phyloP scores from a whole-genome alignment of 2,797 vertebrate genomes.

The Pseudopleuronectes americanus region DNA sequence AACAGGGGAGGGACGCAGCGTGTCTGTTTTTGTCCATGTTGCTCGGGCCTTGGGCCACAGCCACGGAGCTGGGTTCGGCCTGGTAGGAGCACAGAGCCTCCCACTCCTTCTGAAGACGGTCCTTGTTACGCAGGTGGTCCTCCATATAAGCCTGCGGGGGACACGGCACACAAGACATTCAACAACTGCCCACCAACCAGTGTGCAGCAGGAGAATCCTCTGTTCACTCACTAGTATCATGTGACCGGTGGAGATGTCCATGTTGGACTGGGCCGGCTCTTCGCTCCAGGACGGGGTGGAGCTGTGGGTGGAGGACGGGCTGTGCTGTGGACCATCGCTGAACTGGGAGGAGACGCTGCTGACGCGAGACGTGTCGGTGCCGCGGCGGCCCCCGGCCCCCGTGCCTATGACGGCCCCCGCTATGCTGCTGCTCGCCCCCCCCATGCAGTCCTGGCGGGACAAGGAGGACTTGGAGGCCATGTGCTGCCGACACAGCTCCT shows the following conservation, averaged over 20 bases:
- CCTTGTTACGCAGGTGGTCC: constrained; percentile 95
- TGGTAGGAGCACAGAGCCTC: constrained; percentile 96
- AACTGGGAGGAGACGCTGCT: constrained; percentile 99
- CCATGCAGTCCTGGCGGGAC: constrained; percentile 83
- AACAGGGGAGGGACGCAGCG: constrained; percentile 91
- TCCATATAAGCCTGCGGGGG: constrained; percentile 94
- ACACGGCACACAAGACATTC: not conserved
- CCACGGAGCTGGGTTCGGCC: constrained; percentile 91
- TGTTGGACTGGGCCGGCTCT: constrained; percentile 97
- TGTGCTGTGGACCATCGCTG: constrained; percentile 94
- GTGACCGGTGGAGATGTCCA: constrained; percentile 99
- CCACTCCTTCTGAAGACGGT: constrained; percentile 97
- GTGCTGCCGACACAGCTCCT: constrained; percentile 98
- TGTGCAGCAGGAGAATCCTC: not conserved
- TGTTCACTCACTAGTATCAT: constrained; percentile 93
- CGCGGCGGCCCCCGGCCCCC: constrained; percentile 79
- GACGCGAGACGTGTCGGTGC: constrained; percentile 91
- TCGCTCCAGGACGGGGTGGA: constrained; percentile 98
- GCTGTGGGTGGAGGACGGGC: constrained; percentile 95
- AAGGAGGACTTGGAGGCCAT: constrained; percentile 96
- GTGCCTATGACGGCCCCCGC: constrained; percentile 44
- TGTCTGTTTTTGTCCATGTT: constrained; percentile 95
- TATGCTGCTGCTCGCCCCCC: constrained; percentile 50
- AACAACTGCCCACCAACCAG: not conserved
- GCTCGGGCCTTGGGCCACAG: constrained; percentile 82